Evolutionary conservation across 2,797 vertebrate species (phyloP), one percentile per base, ranked within the genome.

Genomic region (Rhinophrynus dorsalis): DNA sequence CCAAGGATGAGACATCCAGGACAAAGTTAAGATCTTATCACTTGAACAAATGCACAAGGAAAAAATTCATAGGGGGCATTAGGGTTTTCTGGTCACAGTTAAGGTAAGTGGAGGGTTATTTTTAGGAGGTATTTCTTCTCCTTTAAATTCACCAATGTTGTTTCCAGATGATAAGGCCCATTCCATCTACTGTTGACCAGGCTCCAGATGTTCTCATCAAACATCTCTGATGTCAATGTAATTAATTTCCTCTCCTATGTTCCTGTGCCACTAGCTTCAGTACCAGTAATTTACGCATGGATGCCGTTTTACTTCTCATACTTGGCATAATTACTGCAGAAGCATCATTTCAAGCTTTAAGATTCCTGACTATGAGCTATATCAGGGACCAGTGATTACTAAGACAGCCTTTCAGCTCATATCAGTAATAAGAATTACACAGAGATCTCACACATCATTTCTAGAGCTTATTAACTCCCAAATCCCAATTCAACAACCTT

Each of bases 121-220:
- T n/a, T n/a, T n/a, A n/a, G n/a, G n/a, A n/a, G n/a, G n/a, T n/a
- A n/a, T n/a, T n/a, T n/a, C n/a, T n/a, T n/a, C n/a, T n/a, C n/a
- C n/a, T n/a, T n/a, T n/a, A n/a, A n/a, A n/a, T n/a, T n/a, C n/a
- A n/a, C n/a, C n/a, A n/a, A n/a, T n/a, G n/a, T n/a, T n/a, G n/a
- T n/a, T n/a, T n/a, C n/a, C n/a, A n/a, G n/a, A n/a, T n/a, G n/a
- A n/a, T n/a, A n/a, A 6, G 10, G 2, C 2, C 6, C 29, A 51
- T 51, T 51, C 29, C 47, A 51, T 51, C 47, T 13, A 27, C 23
- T 15, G 15, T 15, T 51, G 47, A 51, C 47, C 47, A 51, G 47
- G 3, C 23, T 51, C 47, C 47, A 51, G 47, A 51, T 51, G 47
- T 24, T 26, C 44, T 5, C 17, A 20, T 5, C 40, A 18, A 8